Evolutionary conservation across 2,888 invertebrate species (phyloP), one percentile per base, ranked within the genome.

Genomic region (Eremobia ochroleuca): DNA sequence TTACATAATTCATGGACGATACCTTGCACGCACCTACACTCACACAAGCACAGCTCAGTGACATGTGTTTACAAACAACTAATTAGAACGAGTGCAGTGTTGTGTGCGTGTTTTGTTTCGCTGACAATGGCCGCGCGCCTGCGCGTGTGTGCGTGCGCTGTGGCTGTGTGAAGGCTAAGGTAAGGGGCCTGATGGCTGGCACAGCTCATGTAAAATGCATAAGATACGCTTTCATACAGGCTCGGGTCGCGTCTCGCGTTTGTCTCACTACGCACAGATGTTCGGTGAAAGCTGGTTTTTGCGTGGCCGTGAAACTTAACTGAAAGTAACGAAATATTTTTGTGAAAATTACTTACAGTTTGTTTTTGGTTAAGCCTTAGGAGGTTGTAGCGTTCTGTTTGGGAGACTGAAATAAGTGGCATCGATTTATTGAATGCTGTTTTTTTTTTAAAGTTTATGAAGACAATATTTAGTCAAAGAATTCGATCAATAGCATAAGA

Each of bases 201-300:
- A 83, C 88, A 79, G 88, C 97, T 97, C 97, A 97, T 97, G 97
- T 97, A 97, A 97, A 97, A 97, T 97, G 97, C 97, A 97, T 97
- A 97, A 97, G 97, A 97, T 97, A 94, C 93, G 94, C 93, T 94
- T 93, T 92, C 94, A 90, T 92, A 93, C 84, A 87, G 88, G 88
- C 87, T 75, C 87, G 85, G 88, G 89, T 86, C 88, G 89, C 92
- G 94, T 93, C 94, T 93, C 94, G 93, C 91, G 92, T 88, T 92
- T 91, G 95, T 93, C 94, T 94, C 94, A 91, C 91, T 92, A 94
- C 94, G 94, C 94, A 94, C 96, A 94, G 94, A 93, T 94, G 95
- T 93, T 92, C 85, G 93, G 94, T 89, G 95, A 95, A 94, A 95
- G 94, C 94, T 90, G 82, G 75, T 89, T 91, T 92, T 93, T 92